Evolutionary conservation across 2,888 invertebrate genomes (phyloP), one percentile per base, ranked within the genome.

Genomic region (Erynnis tages): DNA sequence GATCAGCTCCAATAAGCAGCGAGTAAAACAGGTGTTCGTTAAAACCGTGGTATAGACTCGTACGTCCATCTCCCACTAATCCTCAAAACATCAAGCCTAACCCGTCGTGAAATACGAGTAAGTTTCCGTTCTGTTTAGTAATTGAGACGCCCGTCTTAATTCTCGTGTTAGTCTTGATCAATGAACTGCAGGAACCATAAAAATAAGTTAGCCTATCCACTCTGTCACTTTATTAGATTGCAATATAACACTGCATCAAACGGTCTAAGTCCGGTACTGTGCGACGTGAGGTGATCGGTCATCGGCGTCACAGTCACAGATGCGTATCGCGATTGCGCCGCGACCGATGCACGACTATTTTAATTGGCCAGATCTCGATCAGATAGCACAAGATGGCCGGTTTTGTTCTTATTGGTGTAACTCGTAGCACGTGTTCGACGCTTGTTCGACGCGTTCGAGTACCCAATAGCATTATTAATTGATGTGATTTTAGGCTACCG

Each of bases 281-380:
- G 8, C 16, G 13, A 14, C 14, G 2, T 32, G 53, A 76, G 79
- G 85, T 79, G 86, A 88, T 88, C 88, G 79, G 73, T 87, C 87
- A 86, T 76, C 69, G 68, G 67, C 78, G 78, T 79, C 80, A 80
- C 50, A 75, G 71, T 67, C 66, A 67, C 73, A 76, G 86, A 87
- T 88, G 66, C 53, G 40, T 82, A 88, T 88, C 87, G 56, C 75
- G 86, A 86, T 86, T 79, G 83, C 87, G 84, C 85, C 86, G 83
- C 80, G 81, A 65, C 71, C 82, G 79, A 87, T 86, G 86, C 85
- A 84, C 84, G 85, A 86, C 87, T 85, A 88, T 89, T 89, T 89
- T 88, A 89, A 89, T 88, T 89, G 88, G 87, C 69, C 76, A 65
- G 85, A 87, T 87, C 83, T 78, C 65, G 65, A 74, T 75, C 77